Evolutionary conservation across 2,888 invertebrate species (phyloP), one percentile per base, ranked within the genome.

Genomic region (Melieria omissa): DNA sequence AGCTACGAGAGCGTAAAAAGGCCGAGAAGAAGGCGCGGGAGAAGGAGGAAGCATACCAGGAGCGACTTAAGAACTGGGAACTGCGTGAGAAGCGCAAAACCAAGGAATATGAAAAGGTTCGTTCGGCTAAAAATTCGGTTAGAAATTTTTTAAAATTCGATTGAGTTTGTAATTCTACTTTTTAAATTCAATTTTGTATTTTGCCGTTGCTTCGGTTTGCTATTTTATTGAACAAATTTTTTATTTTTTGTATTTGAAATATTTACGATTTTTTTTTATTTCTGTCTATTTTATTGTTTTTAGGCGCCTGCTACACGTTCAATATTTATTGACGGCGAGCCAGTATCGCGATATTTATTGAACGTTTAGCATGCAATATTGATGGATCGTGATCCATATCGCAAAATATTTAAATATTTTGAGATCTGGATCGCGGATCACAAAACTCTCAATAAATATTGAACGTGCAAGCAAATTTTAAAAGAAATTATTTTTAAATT

Each of bases 1-100:
- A 98, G 86, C 90, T 92, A 29, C 92, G 96, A 72, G 98, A 98
- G 83, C 91, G 94, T 81, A 95, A 97, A 85, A 93, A 96, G 79
- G 88, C 92, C 6, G 98, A 98, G 84, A 92, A 97, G 86, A 93
- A 95, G 86, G 94, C 97, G 0, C 88, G 97, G 10, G 98, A 98
- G 85, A 98, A 98, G 87, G 98, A 98, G 87, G 94, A 95, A 47
- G 95, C 96, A n/a, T 98, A 98, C 88, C 97, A 98, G 88, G 96
- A 94, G 89, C 89, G 95, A 87, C 88, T 89, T 42, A 86, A 89
- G 62, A 89, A 88, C 79, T 98, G 98, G 98, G 97, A 98, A 88
- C 89, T 90, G 0, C 90, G 98, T 76, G 98, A 98, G 88, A 90
- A 95, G 14, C 92, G 97, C 83, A 95, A 96, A 88, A 90, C 92